Evolutionary conservation across 2,888 invertebrate genomes (phyloP).

Genomic region (Proisotoma minuta): DNA sequence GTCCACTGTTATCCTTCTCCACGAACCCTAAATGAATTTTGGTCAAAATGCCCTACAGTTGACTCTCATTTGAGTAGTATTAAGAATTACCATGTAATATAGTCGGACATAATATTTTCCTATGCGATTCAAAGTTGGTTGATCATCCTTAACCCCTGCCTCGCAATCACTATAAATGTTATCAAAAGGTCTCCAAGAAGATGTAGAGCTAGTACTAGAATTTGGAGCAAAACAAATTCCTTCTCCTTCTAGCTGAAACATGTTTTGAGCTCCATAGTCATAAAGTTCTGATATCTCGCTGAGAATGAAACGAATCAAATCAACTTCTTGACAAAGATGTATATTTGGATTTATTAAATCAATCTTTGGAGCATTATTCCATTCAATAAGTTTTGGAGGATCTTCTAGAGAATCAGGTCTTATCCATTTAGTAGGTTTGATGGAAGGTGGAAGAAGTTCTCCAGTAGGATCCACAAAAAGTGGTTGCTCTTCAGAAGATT

Average conservation of each 20-base stretch:
- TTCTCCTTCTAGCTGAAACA: constrained; percentile 33
- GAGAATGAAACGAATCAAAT: constrained; percentile 23
- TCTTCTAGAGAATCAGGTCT: constrained; percentile 24
- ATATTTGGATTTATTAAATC: constrained; percentile 32
- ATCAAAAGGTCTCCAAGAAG: constrained; percentile 34
- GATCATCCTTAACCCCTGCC: constrained; percentile 22
- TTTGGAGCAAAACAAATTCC: constrained; percentile 21
- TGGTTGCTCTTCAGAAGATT: no score
- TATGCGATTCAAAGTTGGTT: constrained; percentile 22
- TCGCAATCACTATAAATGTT: constrained; percentile 34
- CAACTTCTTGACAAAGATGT: constrained; percentile 27
- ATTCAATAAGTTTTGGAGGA: constrained; percentile 14
- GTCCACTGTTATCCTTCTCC: constrained; percentile 37
- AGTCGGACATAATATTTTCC: constrained; percentile 34
- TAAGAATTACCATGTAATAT: constrained; percentile 26
- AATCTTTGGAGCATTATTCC: constrained; percentile 3
- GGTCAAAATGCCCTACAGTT: neutral
- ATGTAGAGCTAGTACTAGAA: constrained; percentile 17
- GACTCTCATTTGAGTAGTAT: neutral
- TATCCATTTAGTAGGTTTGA: constrained; percentile 27
- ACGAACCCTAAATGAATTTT: constrained; percentile 16
- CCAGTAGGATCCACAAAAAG: constrained; percentile 25
- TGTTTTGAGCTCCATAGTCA: constrained; percentile 25
- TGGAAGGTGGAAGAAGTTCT: constrained; percentile 7
- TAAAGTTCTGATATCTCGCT: constrained; percentile 33